Conservation (phyloP, 2,888 invertebrate genomes). For the Aricia artaxerxes region DNA sequence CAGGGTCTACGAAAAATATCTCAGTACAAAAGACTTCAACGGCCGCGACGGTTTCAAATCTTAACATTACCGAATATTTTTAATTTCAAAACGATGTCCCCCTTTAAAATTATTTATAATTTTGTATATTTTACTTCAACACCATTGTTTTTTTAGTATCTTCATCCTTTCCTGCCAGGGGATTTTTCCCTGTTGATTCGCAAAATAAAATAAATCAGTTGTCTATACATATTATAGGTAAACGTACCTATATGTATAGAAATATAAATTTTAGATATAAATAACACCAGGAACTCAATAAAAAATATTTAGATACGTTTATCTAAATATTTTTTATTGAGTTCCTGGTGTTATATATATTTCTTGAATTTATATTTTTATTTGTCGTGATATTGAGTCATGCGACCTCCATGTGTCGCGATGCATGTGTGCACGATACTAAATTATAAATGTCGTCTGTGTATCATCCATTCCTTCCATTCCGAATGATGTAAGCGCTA, state of each 20-base stretch:
- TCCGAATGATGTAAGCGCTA: constrained; percentile 22
- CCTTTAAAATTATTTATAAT: no score
- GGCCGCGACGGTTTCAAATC: not conserved
- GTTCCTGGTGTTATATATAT: not conserved
- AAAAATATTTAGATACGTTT: not conserved
- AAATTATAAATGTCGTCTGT: constrained; percentile 19
- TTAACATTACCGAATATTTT: not conserved
- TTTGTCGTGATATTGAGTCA: constrained; percentile 46
- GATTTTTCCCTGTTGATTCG: no score
- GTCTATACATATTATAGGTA: no score
- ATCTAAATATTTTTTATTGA: not conserved
- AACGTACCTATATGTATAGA: no score
- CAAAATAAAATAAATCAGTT: no score
- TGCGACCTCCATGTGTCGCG: constrained; percentile 42
- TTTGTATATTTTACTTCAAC: no score
- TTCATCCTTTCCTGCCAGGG: no score
- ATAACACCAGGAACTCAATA: no score
- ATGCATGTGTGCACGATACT: not conserved
- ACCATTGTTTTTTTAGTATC: no score
- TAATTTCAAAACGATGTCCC: no score
- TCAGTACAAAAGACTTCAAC: not conserved
- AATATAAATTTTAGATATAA: no score
- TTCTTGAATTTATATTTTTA: not conserved
- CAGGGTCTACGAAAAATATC: not conserved
- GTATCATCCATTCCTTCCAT: not conserved